phyloP scores from a whole-genome alignment of 2,113 vertebrate genomes.

The Strix aluco region DNA sequence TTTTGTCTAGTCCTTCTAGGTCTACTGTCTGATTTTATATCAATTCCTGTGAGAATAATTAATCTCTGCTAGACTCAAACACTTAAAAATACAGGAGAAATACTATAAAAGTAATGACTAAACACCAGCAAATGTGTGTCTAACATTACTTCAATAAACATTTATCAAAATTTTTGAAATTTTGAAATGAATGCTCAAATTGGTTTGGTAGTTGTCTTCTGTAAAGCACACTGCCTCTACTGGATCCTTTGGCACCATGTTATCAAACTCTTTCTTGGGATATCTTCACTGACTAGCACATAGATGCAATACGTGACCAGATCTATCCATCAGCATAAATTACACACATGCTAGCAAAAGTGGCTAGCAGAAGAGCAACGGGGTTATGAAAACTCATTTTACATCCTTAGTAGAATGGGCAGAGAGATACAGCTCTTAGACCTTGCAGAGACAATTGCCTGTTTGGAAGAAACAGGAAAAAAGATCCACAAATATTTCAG shows the following conservation, averaged over 20 bases:
- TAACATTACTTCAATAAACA: neutral
- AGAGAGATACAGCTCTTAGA: neutral
- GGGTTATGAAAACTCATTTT: neutral
- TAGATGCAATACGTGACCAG: accelerated
- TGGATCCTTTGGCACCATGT: accelerated
- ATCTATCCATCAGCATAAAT: neutral
- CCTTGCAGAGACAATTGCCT: neutral
- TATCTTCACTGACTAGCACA: neutral
- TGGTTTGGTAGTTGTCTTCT: neutral
- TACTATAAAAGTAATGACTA: neutral
- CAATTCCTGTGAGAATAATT: neutral
- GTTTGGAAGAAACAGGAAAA: neutral
- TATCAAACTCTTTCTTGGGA: neutral
- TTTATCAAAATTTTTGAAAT: neutral
- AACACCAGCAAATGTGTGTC: neutral
- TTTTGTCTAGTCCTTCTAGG: neutral
- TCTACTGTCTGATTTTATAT: neutral
- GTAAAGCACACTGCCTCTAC: neutral
- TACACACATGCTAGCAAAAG: neutral
- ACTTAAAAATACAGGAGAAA: neutral
- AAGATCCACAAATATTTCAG: neutral
- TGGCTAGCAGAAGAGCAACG: neutral
- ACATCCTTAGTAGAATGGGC: neutral
- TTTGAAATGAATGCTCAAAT: neutral
- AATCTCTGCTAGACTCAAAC: neutral